Percentiles rank a stretch among this genome's conserved stretches.
phyloP scores from a whole-genome alignment of 1,140 invertebrate genomes.

The Scaptomyza pallida region DNA sequence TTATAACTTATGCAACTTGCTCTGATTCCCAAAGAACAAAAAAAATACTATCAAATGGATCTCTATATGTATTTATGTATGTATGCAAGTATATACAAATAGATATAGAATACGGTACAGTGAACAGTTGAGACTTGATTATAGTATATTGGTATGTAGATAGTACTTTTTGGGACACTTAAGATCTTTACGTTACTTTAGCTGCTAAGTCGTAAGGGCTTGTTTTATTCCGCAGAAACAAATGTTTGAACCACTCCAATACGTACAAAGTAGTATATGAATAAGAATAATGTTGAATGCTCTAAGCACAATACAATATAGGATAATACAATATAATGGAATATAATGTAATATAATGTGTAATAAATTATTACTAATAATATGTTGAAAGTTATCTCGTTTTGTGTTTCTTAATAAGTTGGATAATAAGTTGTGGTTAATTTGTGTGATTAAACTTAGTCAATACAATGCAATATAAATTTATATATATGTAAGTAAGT shows the following conservation, averaged over 20 bases:
- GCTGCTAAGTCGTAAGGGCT: conserved; percentile 4
- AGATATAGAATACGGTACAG: too few species aligned
- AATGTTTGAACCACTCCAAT: conserved; percentile 32
- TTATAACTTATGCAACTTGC: conserved; percentile 20
- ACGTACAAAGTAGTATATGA: conserved; percentile 19
- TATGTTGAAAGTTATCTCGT: conserved; percentile 17
- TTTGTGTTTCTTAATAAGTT: conserved; percentile 5
- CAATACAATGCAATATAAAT: conserved; percentile 40
- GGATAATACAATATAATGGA: conserved; percentile 52
- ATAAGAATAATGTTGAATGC: conserved; percentile 21
- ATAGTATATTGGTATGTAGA: neutral
- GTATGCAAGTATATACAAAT: conserved; percentile 6
- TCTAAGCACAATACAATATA: conserved; percentile 38
- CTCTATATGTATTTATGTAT: neutral
- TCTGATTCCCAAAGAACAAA: neutral
- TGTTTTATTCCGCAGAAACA: conserved; percentile 21
- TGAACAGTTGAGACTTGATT: conserved; percentile 1
- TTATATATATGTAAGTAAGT: conserved; percentile 12
- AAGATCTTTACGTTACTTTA: neutral
- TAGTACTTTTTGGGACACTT: conserved; percentile 14
- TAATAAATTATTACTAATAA: conserved; percentile 36
- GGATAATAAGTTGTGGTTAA: conserved; percentile 37
- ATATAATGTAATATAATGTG: conserved; percentile 36
- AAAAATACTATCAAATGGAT: neutral
- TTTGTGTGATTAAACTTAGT: conserved; percentile 40